phyloP scores from a whole-genome alignment of 2,888 invertebrate species.

The Noctua comes region DNA sequence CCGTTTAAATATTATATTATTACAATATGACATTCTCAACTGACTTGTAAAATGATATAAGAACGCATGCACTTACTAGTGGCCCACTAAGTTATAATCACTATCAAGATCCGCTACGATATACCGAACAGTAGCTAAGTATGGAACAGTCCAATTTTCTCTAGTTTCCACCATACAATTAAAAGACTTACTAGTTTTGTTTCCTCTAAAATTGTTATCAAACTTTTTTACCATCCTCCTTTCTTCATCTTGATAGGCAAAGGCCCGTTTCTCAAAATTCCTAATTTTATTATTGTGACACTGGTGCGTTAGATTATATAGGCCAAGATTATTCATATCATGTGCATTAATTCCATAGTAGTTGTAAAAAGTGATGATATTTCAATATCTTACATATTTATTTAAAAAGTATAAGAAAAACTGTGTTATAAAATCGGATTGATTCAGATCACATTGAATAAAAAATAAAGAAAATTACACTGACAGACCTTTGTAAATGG shows the following conservation, averaged over 20 bases:
- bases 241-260: slow-evolving; percentile 46
- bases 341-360: slow-evolving; percentile 63
- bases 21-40: slow-evolving; percentile 51
- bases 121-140: slow-evolving; percentile 53
- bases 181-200: slow-evolving; percentile 18
- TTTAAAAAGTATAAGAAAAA: slow-evolving; percentile 58
- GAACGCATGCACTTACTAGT: slow-evolving; percentile 65
- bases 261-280: slow-evolving; percentile 40
- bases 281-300: slow-evolving; percentile 63
- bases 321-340: slow-evolving; percentile 58
- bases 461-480: not conserved
- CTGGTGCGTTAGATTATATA: slow-evolving; percentile 61
- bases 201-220: slow-evolving; percentile 26
- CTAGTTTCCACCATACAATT: slow-evolving; percentile 38
- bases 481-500: not conserved
- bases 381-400: slow-evolving; percentile 54
- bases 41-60: slow-evolving; percentile 52
- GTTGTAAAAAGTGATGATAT: slow-evolving; percentile 61
- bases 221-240: not conserved
- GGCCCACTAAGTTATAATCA: slow-evolving; percentile 58
- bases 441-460: slow-evolving; percentile 31
- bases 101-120: slow-evolving; percentile 65
- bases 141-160: slow-evolving; percentile 40
- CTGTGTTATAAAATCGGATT: slow-evolving; percentile 36
- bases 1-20: not conserved